Base-by-base conservation (phyloP, 2,888 invertebrate genomes). In the Pseudeuparius sepicola region DNA sequence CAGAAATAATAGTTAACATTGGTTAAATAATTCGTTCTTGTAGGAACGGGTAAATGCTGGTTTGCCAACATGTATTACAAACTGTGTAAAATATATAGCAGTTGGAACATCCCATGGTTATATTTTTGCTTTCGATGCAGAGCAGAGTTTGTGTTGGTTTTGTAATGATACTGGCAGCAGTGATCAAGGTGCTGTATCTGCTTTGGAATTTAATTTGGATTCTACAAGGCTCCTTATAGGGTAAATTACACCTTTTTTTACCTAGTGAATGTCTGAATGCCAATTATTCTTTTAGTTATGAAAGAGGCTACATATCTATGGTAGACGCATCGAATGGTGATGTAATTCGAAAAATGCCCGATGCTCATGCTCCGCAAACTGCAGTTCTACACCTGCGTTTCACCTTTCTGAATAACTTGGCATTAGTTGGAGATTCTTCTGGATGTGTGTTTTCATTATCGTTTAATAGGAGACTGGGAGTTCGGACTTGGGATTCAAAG, bases 391-490 rank as follows among this genome's bases (percentile, higher is more conserved):
- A 86, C 57, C 66, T 71, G 10, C 62, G 67, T 63, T 45, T 70
- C 63, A 42, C 63, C 4, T 55, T 58, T 36, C 38, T 56, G 11
- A 59, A 56, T 40, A 57, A 78, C 14, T 58, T 86, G 38, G 88
- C 86, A 1, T 64, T 88, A 16, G 81, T 82, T 48, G 83, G 89
- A 12, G 96, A 97, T 47, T 63, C 63, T 9, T 60, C 93, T 2
- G 97, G 97, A 1, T 96, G 93, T 1, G 94, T 97, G 2, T 97
- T 93, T 75, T 82, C 92, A 45, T 66, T 96, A 20, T 85, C 79
- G 51, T 93, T 94, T 55, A 87, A 85, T 24, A 70, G 92, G 37
- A 78, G 86, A 7, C 70, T 94, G 48, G 93, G 92, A 9, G 83
- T 90, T 20, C 71, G 93, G 25, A 82, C 85, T 1, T 88, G 87